Evolutionary conservation across 2,888 invertebrate genomes (phyloP).

Genomic region (Acrobasis repandana): DNA sequence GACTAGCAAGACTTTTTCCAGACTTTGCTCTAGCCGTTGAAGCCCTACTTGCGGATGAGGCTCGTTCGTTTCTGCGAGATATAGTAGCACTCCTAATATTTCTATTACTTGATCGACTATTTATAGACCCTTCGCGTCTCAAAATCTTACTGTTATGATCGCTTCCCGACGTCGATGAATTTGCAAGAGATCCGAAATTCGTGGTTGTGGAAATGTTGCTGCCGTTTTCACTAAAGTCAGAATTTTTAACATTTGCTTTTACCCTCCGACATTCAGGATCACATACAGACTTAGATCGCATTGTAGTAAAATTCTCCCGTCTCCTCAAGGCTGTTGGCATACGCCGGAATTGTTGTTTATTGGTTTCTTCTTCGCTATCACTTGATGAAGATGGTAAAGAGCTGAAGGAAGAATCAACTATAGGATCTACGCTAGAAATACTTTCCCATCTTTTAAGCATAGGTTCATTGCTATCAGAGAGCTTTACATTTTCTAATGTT

Average conservation of each 20-base stretch:
- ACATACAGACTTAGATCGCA: constrained; percentile 77
- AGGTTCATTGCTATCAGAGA: constrained; percentile 66
- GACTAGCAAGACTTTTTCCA: constrained; percentile 71
- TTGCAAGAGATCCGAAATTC: constrained; percentile 67
- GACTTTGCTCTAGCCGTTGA: constrained; percentile 85
- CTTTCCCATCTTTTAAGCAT: constrained; percentile 83
- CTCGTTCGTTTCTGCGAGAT: constrained; percentile 67
- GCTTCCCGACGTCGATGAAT: constrained; percentile 75
- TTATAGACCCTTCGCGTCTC: constrained; percentile 66
- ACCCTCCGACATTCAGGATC: constrained; percentile 70
- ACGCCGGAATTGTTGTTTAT: constrained; percentile 63
- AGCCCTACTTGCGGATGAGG: constrained; percentile 81
- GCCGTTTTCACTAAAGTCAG: constrained; percentile 68
- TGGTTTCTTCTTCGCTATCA: constrained; percentile 73
- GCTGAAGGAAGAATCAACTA: constrained; percentile 86
- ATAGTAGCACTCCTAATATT: constrained; percentile 79
- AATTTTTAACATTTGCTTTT: constrained; percentile 56
- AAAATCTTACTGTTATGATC: constrained; percentile 68
- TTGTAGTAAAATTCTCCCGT: constrained; percentile 67
- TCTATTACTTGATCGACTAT: constrained; percentile 62
- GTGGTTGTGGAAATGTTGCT: constrained; percentile 75
- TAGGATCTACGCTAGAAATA: constrained; percentile 87
- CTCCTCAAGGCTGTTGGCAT: constrained; percentile 67
- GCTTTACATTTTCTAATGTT: constrained; percentile 81
- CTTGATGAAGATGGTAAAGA: constrained; percentile 80